Conservation (phyloP, 2,797 vertebrate genomes). For the Cryptoprocta ferox region DNA sequence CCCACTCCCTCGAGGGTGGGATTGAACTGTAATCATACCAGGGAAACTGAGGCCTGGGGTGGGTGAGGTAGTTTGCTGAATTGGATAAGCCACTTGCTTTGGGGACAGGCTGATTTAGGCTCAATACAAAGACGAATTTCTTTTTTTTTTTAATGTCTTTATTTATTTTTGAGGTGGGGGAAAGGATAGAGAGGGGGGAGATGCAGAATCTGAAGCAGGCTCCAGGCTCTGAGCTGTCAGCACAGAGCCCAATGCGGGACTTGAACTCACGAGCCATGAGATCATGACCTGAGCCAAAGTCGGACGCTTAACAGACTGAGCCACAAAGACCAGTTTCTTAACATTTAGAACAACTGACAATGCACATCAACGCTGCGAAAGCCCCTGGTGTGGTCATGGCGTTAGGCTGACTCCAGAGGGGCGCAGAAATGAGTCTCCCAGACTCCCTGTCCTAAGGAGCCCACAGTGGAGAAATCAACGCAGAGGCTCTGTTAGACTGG, state of each 20-base stretch:
- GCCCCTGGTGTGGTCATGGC: not conserved
- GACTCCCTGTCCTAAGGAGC: not conserved
- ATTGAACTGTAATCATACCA: not conserved
- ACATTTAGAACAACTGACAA: not conserved
- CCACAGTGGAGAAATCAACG: not conserved
- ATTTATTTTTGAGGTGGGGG: too few species aligned
- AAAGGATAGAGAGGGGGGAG: too few species aligned
- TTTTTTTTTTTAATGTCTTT: too few species aligned
- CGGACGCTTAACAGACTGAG: too few species aligned
- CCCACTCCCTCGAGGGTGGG: not conserved
- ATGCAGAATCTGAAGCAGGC: too few species aligned
- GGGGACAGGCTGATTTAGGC: not conserved
- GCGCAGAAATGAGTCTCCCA: not conserved
- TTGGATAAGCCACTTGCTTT: not conserved
- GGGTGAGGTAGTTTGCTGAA: not conserved
- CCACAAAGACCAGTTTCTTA: not conserved
- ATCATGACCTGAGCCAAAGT: too few species aligned
- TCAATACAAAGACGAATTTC: not conserved
- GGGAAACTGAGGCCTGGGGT: not conserved
- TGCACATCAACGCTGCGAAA: not conserved
- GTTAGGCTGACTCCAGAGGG: not conserved
- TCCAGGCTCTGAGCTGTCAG: too few species aligned
- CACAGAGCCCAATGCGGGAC: too few species aligned
- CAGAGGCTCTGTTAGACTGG: not conserved
- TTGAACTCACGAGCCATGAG: too few species aligned